Percentiles rank a stretch among this genome's conserved stretches.
Conservation (phyloP, 2,113 vertebrate species). For the Ictalurus punctatus region DNA sequence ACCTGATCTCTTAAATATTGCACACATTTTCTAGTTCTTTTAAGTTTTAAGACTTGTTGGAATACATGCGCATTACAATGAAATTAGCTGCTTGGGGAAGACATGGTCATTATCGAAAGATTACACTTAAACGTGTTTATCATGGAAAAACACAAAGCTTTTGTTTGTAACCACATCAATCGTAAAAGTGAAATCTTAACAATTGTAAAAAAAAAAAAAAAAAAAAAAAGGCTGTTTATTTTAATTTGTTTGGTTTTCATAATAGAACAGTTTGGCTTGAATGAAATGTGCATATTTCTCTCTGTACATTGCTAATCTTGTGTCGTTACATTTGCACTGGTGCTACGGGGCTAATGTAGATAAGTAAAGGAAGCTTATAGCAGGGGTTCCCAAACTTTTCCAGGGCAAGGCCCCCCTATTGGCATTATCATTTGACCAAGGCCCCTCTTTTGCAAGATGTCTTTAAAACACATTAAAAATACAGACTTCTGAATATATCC, state of each 20-base stretch:
- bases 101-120: not conserved
- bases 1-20: not conserved
- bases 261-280: not conserved
- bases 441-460: too few relatives aligned
- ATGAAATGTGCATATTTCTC: not conserved
- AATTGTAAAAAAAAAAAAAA: not conserved
- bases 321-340: not conserved
- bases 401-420: too few relatives aligned
- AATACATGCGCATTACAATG: not conserved
- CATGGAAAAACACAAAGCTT: not conserved
- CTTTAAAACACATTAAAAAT: too few relatives aligned
- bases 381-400: too few relatives aligned
- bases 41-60: not conserved
- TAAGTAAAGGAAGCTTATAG: not conserved
- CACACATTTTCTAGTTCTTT: not conserved
- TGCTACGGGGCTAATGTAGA: not conserved
- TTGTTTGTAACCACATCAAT: not conserved
- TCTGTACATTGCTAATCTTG: not conserved
- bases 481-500: too few relatives aligned
- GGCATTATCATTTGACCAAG: too few relatives aligned
- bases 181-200: not conserved
- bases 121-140: not conserved
- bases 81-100: slow-evolving; percentile 4
- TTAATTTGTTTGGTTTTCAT: not conserved
- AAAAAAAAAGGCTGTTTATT: not conserved